A percentile compares a stretch with the other conserved stretches of the same genome.
These are phyloP conservation scores for Cheilosia vernalis DNA, from an alignment of 2,888 invertebrate species.

Conservation along the genomic window DNA sequence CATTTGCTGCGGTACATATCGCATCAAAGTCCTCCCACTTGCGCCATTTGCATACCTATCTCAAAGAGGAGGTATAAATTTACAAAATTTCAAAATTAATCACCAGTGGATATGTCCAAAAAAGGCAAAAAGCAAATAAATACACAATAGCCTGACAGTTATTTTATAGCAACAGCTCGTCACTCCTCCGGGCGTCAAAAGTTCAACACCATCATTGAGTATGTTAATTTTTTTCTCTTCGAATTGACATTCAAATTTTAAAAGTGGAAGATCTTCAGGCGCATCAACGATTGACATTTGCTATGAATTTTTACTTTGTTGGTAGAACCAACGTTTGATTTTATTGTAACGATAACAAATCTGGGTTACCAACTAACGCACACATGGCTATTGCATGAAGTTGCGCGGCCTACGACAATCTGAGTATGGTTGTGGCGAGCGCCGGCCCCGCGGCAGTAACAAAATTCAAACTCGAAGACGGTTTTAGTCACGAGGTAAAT, in stretches of 20 bases:
- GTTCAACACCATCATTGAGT: constrained; percentile 49
- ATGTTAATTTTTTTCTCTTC: constrained; percentile 26
- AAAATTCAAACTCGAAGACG: constrained; percentile 20
- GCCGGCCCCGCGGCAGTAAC: constrained; percentile 47
- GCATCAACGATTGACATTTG: no score
- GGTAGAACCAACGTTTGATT: background rate
- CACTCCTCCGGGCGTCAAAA: constrained; percentile 43
- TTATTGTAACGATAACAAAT: background rate
- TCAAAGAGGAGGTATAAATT: constrained; percentile 25
- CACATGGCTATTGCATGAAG: background rate
- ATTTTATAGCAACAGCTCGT: constrained; percentile 44
- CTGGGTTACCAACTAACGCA: constrained; percentile 17
- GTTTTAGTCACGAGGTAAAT: background rate
- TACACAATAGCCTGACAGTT: constrained; percentile 39
- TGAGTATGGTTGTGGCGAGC: constrained; percentile 56
- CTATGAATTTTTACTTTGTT: no score
- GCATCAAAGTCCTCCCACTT: constrained; percentile 45
- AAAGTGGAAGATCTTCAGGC: background rate
- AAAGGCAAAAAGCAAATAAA: constrained; percentile 55
- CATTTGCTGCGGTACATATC: constrained; percentile 18
- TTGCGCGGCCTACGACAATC: constrained; percentile 45
- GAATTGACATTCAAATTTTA: constrained; percentile 39
- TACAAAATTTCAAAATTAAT: constrained; percentile 37
- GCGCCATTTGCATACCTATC: constrained; percentile 41
- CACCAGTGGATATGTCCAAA: constrained; percentile 43